These are phyloP conservation scores for Urocynchramus pylzowi DNA, from an alignment of 2,113 vertebrate genomes.

Conservation along the genomic window DNA sequence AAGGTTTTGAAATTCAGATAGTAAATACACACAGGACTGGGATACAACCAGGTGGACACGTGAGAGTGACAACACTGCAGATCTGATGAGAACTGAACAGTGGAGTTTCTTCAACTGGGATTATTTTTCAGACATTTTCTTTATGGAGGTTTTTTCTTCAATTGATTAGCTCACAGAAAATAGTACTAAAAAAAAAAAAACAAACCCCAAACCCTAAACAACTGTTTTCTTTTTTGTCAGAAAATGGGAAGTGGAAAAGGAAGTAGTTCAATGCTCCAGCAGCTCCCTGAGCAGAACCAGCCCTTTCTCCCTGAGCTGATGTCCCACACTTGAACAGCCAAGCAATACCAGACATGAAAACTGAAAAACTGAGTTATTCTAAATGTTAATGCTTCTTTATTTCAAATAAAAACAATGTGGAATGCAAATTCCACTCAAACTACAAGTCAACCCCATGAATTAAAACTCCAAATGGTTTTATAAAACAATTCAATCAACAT, in stretches of 20 bases:
- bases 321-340: neutral
- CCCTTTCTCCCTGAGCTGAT: neutral
- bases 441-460: neutral
- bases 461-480: neutral
- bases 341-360: neutral
- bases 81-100: neutral
- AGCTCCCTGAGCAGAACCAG: neutral
- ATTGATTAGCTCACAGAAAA: neutral
- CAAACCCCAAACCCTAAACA: neutral
- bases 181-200: neutral
- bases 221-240: neutral
- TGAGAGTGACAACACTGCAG: neutral
- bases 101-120: neutral
- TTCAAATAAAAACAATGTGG: neutral
- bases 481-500: neutral
- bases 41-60: rapidly evolving
- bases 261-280: neutral
- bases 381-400: neutral
- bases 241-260: neutral
- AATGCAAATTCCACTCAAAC: neutral
- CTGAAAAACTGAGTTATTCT: neutral
- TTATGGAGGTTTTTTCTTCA: rapidly evolving
- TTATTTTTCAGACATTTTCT: neutral
- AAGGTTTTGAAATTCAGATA: neutral
- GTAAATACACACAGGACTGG: neutral